Percentiles rank a stretch among this genome's conserved stretches.
These are phyloP conservation scores for Agrotis segetum DNA, from an alignment of 2,888 invertebrate genomes.

Conservation along the genomic window DNA sequence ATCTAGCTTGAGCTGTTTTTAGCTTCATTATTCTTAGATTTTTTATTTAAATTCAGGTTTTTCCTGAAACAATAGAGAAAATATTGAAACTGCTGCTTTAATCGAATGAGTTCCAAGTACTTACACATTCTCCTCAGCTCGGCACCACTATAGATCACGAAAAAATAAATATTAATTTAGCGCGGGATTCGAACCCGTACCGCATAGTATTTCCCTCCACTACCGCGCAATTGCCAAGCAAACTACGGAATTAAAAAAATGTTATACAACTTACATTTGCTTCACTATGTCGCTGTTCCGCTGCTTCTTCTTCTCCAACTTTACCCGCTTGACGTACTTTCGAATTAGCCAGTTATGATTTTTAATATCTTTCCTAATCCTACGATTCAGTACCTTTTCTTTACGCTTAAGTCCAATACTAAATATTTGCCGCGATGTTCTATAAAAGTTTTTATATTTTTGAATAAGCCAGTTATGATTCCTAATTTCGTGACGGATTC, in stretches of 20 bases:
- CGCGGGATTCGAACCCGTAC: slow-evolving; percentile 40
- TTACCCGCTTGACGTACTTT: background rate
- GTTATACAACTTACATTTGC: slow-evolving; percentile 20
- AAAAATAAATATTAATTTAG: background rate
- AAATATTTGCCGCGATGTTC: background rate
- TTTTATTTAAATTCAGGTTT: background rate
- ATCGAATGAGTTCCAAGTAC: background rate
- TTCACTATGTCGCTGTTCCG: background rate
- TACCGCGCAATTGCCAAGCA: background rate
- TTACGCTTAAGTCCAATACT: too few species aligned
- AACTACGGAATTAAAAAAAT: background rate
- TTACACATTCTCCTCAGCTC: background rate
- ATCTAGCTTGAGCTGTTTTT: slow-evolving; percentile 11
- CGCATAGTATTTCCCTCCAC: background rate
- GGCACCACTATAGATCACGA: background rate
- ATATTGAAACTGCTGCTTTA: background rate
- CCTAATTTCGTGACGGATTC: slow-evolving; percentile 33
- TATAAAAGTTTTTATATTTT: slow-evolving; percentile 6
- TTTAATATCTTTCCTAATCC: slow-evolving; percentile 11
- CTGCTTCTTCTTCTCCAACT: background rate
- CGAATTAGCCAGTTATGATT: slow-evolving; percentile 27
- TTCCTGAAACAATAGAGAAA: slow-evolving; percentile 34
- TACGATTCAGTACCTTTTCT: background rate
- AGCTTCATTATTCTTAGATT: background rate
- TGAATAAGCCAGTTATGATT: slow-evolving; percentile 28